Conservation (phyloP, 2,888 invertebrate species). For the Chrysolina americana region DNA sequence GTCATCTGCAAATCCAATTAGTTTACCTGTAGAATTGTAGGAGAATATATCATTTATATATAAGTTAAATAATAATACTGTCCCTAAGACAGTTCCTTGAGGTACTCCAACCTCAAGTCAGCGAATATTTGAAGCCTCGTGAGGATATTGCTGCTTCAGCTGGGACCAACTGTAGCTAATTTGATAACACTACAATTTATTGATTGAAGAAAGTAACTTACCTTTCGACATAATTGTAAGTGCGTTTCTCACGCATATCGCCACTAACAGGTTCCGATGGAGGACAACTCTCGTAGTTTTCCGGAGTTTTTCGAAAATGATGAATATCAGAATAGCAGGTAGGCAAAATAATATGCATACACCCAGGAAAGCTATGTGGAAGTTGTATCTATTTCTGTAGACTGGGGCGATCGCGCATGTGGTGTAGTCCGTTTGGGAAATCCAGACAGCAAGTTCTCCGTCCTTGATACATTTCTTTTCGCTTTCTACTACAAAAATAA, state of each 20-base stretch:
- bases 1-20: no score
- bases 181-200: no score
- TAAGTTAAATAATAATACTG: no score
- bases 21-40: no score
- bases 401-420: constrained; percentile 74
- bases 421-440: constrained; percentile 73
- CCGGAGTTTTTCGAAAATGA: constrained; percentile 72
- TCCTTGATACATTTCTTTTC: constrained; percentile 73
- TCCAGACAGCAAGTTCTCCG: constrained; percentile 71
- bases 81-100: no score
- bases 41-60: no score
- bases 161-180: no score
- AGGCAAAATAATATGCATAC: constrained; percentile 72
- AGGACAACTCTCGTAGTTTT: constrained; percentile 70
- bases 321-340: constrained; percentile 75
- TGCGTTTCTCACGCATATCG: constrained; percentile 74
- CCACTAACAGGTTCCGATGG: constrained; percentile 75
- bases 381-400: constrained; percentile 71
- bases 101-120: no score
- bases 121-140: no score
- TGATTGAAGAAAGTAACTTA: neutral
- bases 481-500: constrained; percentile 71
- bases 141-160: neutral
- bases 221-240: constrained; percentile 73
- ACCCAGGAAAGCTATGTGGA: constrained; percentile 72